These are phyloP conservation scores for Drosophila lutescens DNA, from an alignment of 2,888 invertebrate genomes.

Conservation along the genomic window DNA sequence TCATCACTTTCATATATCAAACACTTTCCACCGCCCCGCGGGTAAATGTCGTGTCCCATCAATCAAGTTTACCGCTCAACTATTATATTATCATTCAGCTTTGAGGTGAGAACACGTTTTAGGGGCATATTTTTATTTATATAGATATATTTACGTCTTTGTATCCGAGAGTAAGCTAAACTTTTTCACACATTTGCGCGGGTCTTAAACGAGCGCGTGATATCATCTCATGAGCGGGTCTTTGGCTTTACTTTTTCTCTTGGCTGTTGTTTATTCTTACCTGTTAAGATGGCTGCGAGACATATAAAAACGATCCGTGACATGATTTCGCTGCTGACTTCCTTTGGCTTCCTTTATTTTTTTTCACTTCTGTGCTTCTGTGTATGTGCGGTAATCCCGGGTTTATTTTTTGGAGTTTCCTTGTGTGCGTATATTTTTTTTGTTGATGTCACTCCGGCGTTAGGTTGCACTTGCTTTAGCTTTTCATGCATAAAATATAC, in stretches of 20 bases:
- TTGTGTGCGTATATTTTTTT: conserved; percentile 46
- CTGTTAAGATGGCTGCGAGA: conserved; percentile 81
- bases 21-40: conserved; percentile 16
- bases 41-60: conserved; percentile 24
- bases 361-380: conserved; percentile 35
- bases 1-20: conserved; percentile 19
- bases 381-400: conserved; percentile 46
- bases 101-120: conserved; percentile 57
- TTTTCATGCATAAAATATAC: conserved; percentile 67
- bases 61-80: conserved; percentile 27
- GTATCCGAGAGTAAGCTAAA: conserved; percentile 2
- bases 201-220: conserved; percentile 62
- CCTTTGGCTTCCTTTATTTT: conserved; percentile 36
- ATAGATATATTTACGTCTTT: conserved; percentile 9
- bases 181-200: conserved; percentile 25
- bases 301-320: conserved; percentile 76
- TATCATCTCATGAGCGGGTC: conserved; percentile 59
- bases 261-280: conserved; percentile 60
- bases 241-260: conserved; percentile 24
- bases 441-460: conserved; percentile 47
- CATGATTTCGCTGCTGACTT: conserved; percentile 62
- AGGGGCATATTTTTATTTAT: conserved; percentile 8
- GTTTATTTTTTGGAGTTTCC: conserved; percentile 33
- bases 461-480: conserved; percentile 58
- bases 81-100: conserved; percentile 21